Conservation (phyloP, 2,797 vertebrate genomes). For the Pseudotriccus pelzelni region DNA sequence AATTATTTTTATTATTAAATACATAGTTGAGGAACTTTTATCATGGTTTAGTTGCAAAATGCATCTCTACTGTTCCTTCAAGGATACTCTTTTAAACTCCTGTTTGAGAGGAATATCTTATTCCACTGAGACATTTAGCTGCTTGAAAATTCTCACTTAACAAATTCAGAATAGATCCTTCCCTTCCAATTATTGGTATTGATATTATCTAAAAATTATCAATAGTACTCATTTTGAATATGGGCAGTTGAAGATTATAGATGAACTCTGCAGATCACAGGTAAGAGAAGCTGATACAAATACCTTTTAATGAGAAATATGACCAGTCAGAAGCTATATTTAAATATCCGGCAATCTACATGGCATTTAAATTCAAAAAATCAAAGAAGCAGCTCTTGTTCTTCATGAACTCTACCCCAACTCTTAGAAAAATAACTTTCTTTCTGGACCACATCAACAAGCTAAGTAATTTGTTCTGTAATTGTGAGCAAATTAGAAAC, state of each 20-base stretch:
- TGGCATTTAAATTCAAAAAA: not conserved
- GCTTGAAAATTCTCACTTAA: not conserved
- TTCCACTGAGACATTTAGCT: not conserved
- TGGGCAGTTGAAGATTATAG: not conserved
- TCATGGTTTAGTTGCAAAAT: not conserved
- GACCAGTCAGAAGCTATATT: not conserved
- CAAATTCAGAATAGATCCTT: not conserved
- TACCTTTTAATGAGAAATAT: not conserved
- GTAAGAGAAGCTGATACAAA: not conserved
- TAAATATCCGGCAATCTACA: not conserved
- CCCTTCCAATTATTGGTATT: not conserved
- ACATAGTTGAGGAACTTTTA: not conserved
- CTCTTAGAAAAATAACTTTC: not conserved
- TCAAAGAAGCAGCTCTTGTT: not conserved
- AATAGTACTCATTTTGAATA: not conserved
- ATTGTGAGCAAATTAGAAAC: not conserved
- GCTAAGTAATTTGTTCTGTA: not conserved
- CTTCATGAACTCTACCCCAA: not conserved
- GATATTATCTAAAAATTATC: not conserved
- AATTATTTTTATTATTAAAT: not conserved
- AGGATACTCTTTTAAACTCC: not conserved
- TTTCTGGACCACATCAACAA: not conserved
- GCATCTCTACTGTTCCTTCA: not conserved
- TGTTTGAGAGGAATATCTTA: not conserved
- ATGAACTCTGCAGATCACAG: not conserved